Evolutionary conservation across 1,140 invertebrate genomes (phyloP), one percentile per base, ranked within the genome.

Genomic region (Acromyrmex heyeri): DNA sequence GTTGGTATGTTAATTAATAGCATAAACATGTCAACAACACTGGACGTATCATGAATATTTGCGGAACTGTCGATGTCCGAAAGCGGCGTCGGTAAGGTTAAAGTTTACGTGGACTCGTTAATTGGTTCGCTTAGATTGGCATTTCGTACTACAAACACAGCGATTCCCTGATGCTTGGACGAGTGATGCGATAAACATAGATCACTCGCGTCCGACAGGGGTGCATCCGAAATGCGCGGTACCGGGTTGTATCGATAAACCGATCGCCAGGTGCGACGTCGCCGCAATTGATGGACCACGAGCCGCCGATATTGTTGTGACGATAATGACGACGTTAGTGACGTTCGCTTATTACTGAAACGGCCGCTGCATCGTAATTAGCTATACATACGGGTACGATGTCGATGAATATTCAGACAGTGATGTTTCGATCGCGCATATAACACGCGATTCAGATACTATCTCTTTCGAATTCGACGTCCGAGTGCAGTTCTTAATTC

Each of bases 251-350:
- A 82, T 81, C 62, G 21, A 69, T 53, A 65, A 83, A 75, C 72
- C 65, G 77, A 86, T 85, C 61, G 70, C 5, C n/a, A 21, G 57
- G 30, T 8, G 34, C 48, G 69, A 81, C 69, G 83, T 53, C 61
- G 57, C 73, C 57, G 73, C 86, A 86, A 88, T 90, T 88, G 89
- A 90, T 86, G 86, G 79, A 88, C 86, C 88, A 82, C 79, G 86
- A 59, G 44, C 14, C 62, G 67, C 14, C 86, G 86, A 70, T 83
- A 78, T 90, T 90, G 85, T 90, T 88, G 61, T 59, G 83, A 86
- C 78, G 87, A 82, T 90, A 91, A 91, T 85, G 83, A 91, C 83
- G 90, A 90, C 89, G 89, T 91, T 90, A 88, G 88, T 82, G 88
- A 82, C 75, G 78, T 91, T 88, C 87, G 82, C 65, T 91, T 88